Evolutionary conservation across 2,797 vertebrate species (phyloP), one percentile per base, ranked within the genome.

Genomic region (Megalops cyprinoides): DNA sequence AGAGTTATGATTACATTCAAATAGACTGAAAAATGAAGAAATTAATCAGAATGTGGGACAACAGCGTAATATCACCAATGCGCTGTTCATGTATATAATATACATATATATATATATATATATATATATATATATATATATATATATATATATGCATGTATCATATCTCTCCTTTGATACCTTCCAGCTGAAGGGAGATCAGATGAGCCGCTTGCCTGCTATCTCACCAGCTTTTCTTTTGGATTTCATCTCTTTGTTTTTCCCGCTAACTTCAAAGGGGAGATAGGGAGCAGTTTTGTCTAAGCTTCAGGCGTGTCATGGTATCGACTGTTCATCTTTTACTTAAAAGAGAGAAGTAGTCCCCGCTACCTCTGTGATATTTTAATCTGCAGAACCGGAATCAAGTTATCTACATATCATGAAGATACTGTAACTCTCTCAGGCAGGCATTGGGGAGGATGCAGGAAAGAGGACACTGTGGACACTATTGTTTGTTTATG

Each of bases 21-120:
- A 88, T 86, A 88, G 86, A 84, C 83, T 93, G 89, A 92, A 86
- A 88, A 87, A 93, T 93, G 90, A 92, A 86, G 90, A 87, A 92
- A 91, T 91, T 87, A 87, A 90, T 92, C 89, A 92, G 83, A 85
- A 88, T 85, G n/a, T 18, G 10, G 53, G 39, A 81, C 48, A 79
- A 74, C 44, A 37, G 65, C n/a, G 71, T 71, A 15, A 74, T 69
- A 31, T 60, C 44, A 74, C 39, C 39, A 44, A 46, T 25, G 28
- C 56, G 15, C n/a, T 31, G 46, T 37, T 9, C 44, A 42, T 51
- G 34, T 58, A 55, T 51, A 77, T n/a, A n/a, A n/a, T n/a, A n/a
- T n/a, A n/a, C n/a, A n/a, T n/a, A n/a, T n/a, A n/a, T n/a, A n/a
- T n/a, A n/a, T n/a, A n/a, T n/a, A n/a, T n/a, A n/a, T n/a, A n/a